Conservation (phyloP, 2,113 vertebrate species). For the Falcunculus frontatus region DNA sequence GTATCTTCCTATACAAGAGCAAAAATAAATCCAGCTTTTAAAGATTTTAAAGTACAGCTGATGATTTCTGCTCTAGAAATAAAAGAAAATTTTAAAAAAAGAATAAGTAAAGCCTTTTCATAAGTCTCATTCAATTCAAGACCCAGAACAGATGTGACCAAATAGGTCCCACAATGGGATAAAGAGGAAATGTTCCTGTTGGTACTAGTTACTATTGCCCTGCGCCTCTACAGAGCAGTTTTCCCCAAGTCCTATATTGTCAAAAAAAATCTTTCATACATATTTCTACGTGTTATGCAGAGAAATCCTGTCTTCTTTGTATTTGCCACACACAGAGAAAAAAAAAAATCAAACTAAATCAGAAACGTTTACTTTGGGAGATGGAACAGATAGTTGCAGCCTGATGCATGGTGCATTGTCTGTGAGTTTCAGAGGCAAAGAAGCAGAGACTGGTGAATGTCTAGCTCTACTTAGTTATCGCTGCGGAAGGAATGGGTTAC, state of each 20-base stretch:
- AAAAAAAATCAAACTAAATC: not conserved
- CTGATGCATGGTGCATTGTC: not conserved
- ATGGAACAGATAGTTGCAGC: not conserved
- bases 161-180: not conserved
- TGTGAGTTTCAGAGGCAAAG: not conserved
- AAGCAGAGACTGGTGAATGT: not conserved
- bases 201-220: not conserved
- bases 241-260: not conserved
- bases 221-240: not conserved
- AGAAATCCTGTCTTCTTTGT: not conserved
- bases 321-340: not conserved
- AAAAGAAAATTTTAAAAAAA: not conserved
- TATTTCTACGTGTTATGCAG: not conserved
- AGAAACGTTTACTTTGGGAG: not conserved
- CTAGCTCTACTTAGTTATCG: conserved; percentile 5
- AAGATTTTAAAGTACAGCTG: not conserved
- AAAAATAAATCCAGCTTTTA: not conserved
- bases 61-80: not conserved
- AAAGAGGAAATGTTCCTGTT: not conserved
- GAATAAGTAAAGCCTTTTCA: not conserved
- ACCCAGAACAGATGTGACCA: not conserved
- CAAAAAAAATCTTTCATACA: not conserved
- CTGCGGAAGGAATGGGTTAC: conserved; percentile 8
- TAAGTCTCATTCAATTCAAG: not conserved
- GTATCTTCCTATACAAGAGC: not conserved